phyloP scores from a whole-genome alignment of 2,888 invertebrate genomes.

The Eupeodes luniger region DNA sequence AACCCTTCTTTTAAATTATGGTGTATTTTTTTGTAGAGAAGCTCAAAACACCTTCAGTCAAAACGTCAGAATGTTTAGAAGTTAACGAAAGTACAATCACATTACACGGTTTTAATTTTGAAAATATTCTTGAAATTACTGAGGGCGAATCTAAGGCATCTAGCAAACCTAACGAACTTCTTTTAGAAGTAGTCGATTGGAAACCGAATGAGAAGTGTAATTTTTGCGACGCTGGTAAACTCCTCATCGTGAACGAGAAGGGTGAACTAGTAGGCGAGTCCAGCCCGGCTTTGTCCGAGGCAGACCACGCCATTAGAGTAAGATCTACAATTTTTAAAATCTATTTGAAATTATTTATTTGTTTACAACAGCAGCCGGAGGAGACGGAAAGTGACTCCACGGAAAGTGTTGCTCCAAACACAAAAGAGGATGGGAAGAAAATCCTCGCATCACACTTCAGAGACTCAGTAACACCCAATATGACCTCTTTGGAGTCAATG shows the following conservation, averaged over 20 bases:
- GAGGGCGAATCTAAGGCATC: conserved; percentile 80
- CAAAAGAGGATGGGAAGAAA: conserved; percentile 79
- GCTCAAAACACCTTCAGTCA: conserved; percentile 54
- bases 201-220: conserved; percentile 93
- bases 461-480: conserved; percentile 83
- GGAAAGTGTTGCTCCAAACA: conserved; percentile 85
- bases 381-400: conserved; percentile 89
- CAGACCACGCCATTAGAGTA: conserved; percentile 81
- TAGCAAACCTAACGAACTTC: conserved; percentile 78
- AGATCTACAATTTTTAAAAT: conserved; percentile 48
- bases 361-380: conserved; percentile 42
- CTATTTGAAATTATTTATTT: not conserved
- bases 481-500: conserved; percentile 88
- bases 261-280: conserved; percentile 84
- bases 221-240: conserved; percentile 92
- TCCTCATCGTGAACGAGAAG: conserved; percentile 85
- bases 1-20: not conserved
- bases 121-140: conserved; percentile 84
- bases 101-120: conserved; percentile 69
- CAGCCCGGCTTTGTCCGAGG: conserved; percentile 81
- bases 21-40: conserved; percentile 40
- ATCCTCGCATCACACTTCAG: conserved; percentile 80
- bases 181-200: conserved; percentile 88
- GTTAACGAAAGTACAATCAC: conserved; percentile 66
- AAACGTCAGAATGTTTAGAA: conserved; percentile 63